A percentile compares a stretch with the other conserved stretches of the same genome.
phyloP scores from a whole-genome alignment of 2,888 invertebrate genomes.

The Aphrophora alni region DNA sequence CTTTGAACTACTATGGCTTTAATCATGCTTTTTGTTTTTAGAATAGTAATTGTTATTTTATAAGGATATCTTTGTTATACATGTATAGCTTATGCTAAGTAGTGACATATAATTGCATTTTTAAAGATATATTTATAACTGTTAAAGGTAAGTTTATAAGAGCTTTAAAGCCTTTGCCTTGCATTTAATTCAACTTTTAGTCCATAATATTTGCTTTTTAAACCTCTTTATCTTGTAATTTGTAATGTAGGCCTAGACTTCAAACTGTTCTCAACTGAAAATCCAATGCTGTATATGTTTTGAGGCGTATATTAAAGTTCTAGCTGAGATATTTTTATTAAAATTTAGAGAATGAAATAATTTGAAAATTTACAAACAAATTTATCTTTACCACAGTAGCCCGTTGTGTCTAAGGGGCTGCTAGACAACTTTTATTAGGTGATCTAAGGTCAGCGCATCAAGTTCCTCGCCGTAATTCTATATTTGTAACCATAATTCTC shows the following conservation, averaged over 20 bases:
- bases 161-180: background rate
- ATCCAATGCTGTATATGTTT: too few species aligned
- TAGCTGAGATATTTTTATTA: too few species aligned
- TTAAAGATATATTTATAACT: background rate
- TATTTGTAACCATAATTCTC: too few species aligned
- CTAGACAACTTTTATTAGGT: too few species aligned
- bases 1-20: background rate
- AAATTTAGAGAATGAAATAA: too few species aligned
- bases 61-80: too few species aligned
- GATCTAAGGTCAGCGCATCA: too few species aligned
- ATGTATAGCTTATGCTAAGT: background rate
- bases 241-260: background rate
- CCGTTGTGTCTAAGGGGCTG: too few species aligned
- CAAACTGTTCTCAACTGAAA: background rate
- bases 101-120: background rate
- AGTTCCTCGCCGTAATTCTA: too few species aligned
- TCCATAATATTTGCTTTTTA: slow-evolving; percentile 3
- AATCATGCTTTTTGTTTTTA: background rate
- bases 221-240: background rate
- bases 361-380: too few species aligned
- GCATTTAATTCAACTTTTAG: slow-evolving; percentile 6
- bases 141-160: background rate
- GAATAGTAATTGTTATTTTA: background rate
- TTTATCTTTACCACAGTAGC: too few species aligned
- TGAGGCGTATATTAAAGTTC: too few species aligned